phyloP scores from a whole-genome alignment of 2,888 invertebrate genomes.

The Rosalia funebris region DNA sequence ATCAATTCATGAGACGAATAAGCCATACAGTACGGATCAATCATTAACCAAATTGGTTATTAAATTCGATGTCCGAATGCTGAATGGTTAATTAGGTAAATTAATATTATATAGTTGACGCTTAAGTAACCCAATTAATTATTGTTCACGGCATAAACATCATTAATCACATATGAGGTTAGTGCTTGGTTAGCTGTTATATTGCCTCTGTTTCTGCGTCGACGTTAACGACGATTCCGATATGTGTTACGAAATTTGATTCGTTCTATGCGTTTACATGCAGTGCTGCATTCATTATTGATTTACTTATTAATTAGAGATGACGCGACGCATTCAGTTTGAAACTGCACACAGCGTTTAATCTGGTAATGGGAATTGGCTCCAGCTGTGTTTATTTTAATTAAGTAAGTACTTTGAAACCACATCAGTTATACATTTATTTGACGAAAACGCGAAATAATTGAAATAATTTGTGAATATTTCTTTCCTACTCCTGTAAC shows the following conservation, averaged over 20 bases:
- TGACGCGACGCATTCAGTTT: conserved; percentile 19
- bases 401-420: conserved; percentile 1
- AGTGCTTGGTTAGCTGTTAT: conserved; percentile 8
- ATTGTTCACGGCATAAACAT: conserved; percentile 31
- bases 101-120: conserved; percentile 50
- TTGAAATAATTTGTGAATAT: too few species aligned
- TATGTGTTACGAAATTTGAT: conserved; percentile 38
- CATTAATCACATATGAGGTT: conserved; percentile 25
- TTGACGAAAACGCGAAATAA: too few species aligned
- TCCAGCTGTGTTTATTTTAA: conserved; percentile 6
- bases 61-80: conserved; percentile 43
- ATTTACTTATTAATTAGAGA: conserved; percentile 30
- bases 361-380: conserved; percentile 9
- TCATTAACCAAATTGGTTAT: conserved; percentile 50
- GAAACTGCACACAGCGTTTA: background rate
- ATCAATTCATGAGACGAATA: too few species aligned
- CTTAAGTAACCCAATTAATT: conserved; percentile 45
- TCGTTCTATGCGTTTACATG: conserved; percentile 23
- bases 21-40: conserved; percentile 39
- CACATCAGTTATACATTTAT: too few species aligned
- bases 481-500: too few species aligned
- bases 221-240: conserved; percentile 32
- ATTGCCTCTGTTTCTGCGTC: conserved; percentile 15
- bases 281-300: conserved; percentile 12
- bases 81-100: conserved; percentile 48